Base-by-base conservation (phyloP, 2,888 invertebrate genomes). In the Nipponacmea schrenckii region DNA sequence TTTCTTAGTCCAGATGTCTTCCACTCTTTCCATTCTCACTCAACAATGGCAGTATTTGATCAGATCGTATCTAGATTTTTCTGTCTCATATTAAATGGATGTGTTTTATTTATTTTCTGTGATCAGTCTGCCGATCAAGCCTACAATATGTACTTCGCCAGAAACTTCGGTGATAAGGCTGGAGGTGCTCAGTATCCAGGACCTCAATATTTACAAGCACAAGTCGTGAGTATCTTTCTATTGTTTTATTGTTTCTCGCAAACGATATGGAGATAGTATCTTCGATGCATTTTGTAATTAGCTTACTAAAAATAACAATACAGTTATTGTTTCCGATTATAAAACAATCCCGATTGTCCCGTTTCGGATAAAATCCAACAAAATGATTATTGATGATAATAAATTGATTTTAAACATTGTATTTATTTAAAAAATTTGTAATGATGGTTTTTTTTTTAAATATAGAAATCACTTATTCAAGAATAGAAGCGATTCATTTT, bases 101-200 rank as follows among this genome's bases (percentile, higher is more conserved):
- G 39, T 39, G 10, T 39, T 39, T 39, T 39, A 39, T 39, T 39
- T 39, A 39, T 39, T 39, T 39, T 39, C 39, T 62, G 26, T n/a
- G 62, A 63, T 14, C 78, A 84, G 84, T 77, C 75, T 50, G 83
- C 83, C 1, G 84, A 84, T 64, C 72, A 79, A 56, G 83, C 82
- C 8, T 83, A 80, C 71, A 67, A 77, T n/a, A 69, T 73, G 48
- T 83, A 83, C 72, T 81, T 78, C 71, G 75, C 78, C n/a, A 65
- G 74, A 63, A 77, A 73, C 46, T 81, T 78, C 56, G 78, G 80
- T 2, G 72, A 70, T 64, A 82, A 83, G 50, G 77, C 83, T 17
- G 80, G 80, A 1, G 81, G 80, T 1, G 75, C 72, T 45, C 78
- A 77, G 8, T 75, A 71, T 67, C 56, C 56, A 20, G 79, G 78